Evolutionary conservation across 2,797 vertebrate species (phyloP).

Genomic region (Oryzias sinensis): DNA sequence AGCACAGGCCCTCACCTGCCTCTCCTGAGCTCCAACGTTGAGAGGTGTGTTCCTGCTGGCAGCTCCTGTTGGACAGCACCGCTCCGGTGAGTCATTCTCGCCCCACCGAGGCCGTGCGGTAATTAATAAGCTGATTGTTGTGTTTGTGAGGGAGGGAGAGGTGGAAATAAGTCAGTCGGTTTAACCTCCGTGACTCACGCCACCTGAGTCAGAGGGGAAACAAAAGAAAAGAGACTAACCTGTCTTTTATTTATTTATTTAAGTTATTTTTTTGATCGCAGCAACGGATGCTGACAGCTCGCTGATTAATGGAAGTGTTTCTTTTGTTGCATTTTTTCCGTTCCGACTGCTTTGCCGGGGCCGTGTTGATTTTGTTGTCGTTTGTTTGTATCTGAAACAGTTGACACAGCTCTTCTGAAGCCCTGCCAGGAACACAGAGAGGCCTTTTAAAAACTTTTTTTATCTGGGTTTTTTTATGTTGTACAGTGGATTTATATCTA

Average conservation of each 20-base stretch:
- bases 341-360: conserved; percentile 11
- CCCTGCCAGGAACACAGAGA: conserved; percentile 41
- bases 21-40: conserved; percentile 29
- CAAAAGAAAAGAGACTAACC: conserved; percentile 6
- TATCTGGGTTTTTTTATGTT: conserved; percentile 21
- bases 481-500: conserved; percentile 16
- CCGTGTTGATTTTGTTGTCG: conserved; percentile 14
- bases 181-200: conserved; percentile 22
- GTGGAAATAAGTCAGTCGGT: conserved; percentile 4
- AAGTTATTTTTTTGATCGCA: conserved; percentile 1
- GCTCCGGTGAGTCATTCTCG: conserved; percentile 68
- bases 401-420: conserved; percentile 36
- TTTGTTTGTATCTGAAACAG: conserved; percentile 37
- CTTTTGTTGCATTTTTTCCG: conserved; percentile 2
- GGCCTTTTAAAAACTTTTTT: conserved; percentile 30
- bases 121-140: conserved; percentile 61
- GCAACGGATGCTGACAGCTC: conserved; percentile 7
- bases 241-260: too few relatives aligned
- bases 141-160: conserved; percentile 17
- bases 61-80: conserved; percentile 57
- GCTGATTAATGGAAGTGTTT: conserved; percentile 7
- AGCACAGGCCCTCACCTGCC: conserved; percentile 1
- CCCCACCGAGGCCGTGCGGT: conserved; percentile 53
- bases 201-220: conserved; percentile 8
- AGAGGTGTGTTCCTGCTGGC: conserved; percentile 52